These are phyloP conservation scores for Cygnus olor DNA, from an alignment of 2,797 vertebrate species.

Conservation along the genomic window DNA sequence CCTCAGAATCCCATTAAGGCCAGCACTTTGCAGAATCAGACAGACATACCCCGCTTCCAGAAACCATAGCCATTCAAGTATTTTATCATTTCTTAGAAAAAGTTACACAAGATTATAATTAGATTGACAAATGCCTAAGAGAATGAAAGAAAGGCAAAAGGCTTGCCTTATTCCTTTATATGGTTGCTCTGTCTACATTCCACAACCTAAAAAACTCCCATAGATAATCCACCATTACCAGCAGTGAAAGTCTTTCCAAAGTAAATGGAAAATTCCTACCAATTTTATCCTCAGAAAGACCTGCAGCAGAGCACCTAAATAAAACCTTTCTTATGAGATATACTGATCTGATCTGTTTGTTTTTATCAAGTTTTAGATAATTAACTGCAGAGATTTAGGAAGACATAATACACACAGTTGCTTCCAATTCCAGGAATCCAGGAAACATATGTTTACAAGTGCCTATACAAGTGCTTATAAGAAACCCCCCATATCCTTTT, in stretches of 20 bases:
- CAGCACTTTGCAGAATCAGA: neutral
- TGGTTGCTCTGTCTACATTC: neutral
- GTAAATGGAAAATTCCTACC: neutral
- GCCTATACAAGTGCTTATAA: neutral
- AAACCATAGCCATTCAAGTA: neutral
- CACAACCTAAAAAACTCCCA: rapidly evolving
- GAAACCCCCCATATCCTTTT: neutral
- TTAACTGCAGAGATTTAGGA: neutral
- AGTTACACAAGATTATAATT: neutral
- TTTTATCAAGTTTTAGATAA: neutral
- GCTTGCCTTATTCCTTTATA: neutral
- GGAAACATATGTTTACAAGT: neutral
- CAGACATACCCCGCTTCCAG: neutral
- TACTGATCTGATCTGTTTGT: neutral
- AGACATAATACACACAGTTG: neutral
- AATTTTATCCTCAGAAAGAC: neutral
- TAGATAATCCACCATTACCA: neutral
- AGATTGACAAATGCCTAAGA: neutral
- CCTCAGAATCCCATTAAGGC: neutral
- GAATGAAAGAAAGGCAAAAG: neutral
- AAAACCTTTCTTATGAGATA: neutral
- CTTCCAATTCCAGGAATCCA: neutral
- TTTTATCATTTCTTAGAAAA: neutral
- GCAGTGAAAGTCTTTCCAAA: neutral
- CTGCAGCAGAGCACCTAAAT: neutral